Evolutionary conservation across 1,140 invertebrate species (phyloP).

Genomic region (Penaeus chinensis): DNA sequence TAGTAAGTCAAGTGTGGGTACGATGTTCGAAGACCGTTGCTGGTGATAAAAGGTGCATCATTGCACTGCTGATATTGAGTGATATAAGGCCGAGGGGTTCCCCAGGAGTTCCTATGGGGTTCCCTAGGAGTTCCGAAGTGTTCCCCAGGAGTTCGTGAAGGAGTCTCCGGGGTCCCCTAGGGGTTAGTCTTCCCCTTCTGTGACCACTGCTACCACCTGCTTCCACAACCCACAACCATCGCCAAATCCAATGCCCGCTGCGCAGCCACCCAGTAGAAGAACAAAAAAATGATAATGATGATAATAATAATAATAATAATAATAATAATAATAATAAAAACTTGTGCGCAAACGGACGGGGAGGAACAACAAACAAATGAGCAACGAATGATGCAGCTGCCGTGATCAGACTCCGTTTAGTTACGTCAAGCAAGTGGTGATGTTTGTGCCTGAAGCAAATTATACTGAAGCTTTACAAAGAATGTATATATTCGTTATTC

Average conservation of each 20-base stretch:
- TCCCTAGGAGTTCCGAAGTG: too few species aligned
- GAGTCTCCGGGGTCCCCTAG: slow-evolving; percentile 27
- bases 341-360: slow-evolving; percentile 41
- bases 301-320: not conserved
- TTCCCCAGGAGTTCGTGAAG: too few species aligned
- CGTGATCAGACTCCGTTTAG: slow-evolving; percentile 55
- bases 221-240: slow-evolving; percentile 51
- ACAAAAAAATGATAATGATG: not conserved
- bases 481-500: slow-evolving; percentile 59
- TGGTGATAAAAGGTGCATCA: slow-evolving; percentile 44
- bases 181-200: slow-evolving; percentile 28
- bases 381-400: slow-evolving; percentile 57
- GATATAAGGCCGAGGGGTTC: slow-evolving; percentile 44
- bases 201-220: slow-evolving; percentile 51
- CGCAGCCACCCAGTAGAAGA: slow-evolving; percentile 42
- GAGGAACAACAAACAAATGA: slow-evolving; percentile 54
- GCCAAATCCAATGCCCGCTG: slow-evolving; percentile 49
- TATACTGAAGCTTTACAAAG: slow-evolving; percentile 58
- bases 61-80: slow-evolving; percentile 50
- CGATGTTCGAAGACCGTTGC: slow-evolving; percentile 43
- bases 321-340: not conserved
- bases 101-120: too few species aligned
- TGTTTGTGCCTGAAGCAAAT: slow-evolving; percentile 59
- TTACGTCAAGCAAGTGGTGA: slow-evolving; percentile 57
- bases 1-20: slow-evolving; percentile 52